phyloP scores from a whole-genome alignment of 2,888 invertebrate species.

The Dryobotodes eremita region DNA sequence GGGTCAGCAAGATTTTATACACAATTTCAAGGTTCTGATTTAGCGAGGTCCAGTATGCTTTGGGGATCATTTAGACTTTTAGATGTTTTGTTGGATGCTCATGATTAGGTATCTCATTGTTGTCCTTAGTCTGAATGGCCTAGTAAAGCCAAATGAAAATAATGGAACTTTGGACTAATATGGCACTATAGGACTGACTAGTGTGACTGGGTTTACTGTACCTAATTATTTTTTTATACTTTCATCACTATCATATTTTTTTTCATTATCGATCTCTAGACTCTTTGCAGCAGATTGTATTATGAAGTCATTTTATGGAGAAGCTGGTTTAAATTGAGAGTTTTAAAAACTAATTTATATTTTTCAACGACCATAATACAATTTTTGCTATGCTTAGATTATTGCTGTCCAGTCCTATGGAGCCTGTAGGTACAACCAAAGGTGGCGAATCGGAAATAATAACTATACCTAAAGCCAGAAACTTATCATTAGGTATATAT shows the following conservation, averaged over 20 bases:
- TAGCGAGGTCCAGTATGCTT: conserved; percentile 1
- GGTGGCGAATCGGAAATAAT: background rate
- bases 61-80: conserved; percentile 1
- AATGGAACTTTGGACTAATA: background rate
- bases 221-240: background rate
- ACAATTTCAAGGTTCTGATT: conserved; percentile 49
- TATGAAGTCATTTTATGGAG: background rate
- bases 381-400: background rate
- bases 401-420: background rate
- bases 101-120: background rate
- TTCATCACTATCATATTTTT: background rate
- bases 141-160: background rate
- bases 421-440: background rate
- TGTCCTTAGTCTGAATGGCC: background rate
- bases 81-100: background rate
- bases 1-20: conserved; percentile 44
- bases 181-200: too few species aligned
- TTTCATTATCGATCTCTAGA: background rate
- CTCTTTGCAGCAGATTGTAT: background rate
- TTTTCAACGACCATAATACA: background rate
- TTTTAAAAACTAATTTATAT: background rate
- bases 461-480: background rate
- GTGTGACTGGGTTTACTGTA: background rate
- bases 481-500: background rate
- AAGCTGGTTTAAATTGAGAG: background rate